phyloP scores from a whole-genome alignment of 2,113 vertebrate species.

The Capreolus pygargus region DNA sequence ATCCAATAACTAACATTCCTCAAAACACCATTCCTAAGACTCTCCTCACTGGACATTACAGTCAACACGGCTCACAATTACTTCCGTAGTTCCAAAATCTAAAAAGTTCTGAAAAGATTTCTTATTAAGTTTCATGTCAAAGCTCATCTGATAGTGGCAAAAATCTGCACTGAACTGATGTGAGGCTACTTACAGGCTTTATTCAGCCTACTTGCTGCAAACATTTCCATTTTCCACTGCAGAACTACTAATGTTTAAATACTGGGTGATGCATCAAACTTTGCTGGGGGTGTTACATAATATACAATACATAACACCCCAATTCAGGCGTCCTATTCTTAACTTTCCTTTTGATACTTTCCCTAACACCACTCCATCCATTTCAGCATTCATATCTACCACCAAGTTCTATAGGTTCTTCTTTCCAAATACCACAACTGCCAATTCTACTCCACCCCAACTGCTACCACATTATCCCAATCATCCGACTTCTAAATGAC shows the following conservation, averaged over 20 bases:
- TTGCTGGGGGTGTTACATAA: not conserved
- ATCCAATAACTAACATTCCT: not conserved
- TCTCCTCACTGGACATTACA: not conserved
- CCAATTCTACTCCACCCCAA: not conserved
- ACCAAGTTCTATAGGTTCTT: not conserved
- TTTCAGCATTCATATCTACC: not conserved
- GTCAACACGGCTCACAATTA: not conserved
- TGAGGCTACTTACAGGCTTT: not conserved
- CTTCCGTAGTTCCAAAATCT: not conserved
- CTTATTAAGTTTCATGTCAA: not conserved
- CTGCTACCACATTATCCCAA: not conserved
- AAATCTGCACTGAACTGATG: not conserved
- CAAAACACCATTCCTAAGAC: not conserved
- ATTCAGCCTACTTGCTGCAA: not conserved
- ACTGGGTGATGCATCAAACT: not conserved
- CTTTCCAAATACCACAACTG: not conserved
- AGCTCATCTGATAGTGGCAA: slow-evolving; percentile 7
- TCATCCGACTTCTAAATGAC: not conserved
- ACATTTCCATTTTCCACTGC: not conserved
- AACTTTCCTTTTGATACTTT: not conserved
- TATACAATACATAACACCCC: not conserved
- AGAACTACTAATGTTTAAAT: slow-evolving; percentile 28
- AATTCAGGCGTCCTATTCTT: not conserved
- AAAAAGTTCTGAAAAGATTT: not conserved
- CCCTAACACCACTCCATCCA: not conserved